Evolutionary conservation across 2,888 invertebrate genomes (phyloP).

Genomic region (Lasius platythorax): DNA sequence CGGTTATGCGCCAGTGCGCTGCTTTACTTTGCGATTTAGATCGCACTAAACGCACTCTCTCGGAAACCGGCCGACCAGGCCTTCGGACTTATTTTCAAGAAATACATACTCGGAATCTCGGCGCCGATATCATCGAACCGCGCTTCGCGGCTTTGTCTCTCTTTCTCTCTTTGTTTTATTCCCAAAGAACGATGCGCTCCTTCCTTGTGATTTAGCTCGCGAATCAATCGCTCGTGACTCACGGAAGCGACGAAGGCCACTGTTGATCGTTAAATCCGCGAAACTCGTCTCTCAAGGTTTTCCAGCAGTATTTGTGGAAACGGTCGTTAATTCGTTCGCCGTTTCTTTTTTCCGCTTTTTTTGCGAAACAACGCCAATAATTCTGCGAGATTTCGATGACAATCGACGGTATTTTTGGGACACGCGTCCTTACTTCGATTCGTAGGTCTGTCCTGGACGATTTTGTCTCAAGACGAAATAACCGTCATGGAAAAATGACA

Average conservation of each 20-base stretch:
- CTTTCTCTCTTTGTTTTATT: background rate
- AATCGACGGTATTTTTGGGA: background rate
- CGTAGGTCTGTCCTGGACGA: background rate
- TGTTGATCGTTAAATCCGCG: slow-evolving; percentile 48
- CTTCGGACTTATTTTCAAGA: slow-evolving; percentile 29
- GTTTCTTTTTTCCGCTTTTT: background rate
- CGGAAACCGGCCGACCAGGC: slow-evolving; percentile 37
- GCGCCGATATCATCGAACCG: slow-evolving; percentile 1
- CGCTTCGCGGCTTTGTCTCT: too few species aligned
- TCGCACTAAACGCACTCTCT: slow-evolving; percentile 43
- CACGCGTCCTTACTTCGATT: background rate
- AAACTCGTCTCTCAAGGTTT: slow-evolving; percentile 35
- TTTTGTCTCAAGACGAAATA: background rate
- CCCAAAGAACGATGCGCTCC: background rate
- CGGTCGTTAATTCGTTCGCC: background rate
- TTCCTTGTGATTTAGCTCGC: slow-evolving; percentile 29
- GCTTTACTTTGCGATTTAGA: slow-evolving; percentile 44
- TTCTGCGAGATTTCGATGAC: background rate
- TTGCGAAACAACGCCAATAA: background rate
- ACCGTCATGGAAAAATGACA: background rate
- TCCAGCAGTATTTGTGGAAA: background rate
- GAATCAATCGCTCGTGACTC: slow-evolving; percentile 53
- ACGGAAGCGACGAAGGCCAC: slow-evolving; percentile 56
- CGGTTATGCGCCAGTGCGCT: slow-evolving; percentile 43
- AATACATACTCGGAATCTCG: slow-evolving; percentile 4